phyloP scores from a whole-genome alignment of 2,888 invertebrate species.

The Nemapogon koenigi region DNA sequence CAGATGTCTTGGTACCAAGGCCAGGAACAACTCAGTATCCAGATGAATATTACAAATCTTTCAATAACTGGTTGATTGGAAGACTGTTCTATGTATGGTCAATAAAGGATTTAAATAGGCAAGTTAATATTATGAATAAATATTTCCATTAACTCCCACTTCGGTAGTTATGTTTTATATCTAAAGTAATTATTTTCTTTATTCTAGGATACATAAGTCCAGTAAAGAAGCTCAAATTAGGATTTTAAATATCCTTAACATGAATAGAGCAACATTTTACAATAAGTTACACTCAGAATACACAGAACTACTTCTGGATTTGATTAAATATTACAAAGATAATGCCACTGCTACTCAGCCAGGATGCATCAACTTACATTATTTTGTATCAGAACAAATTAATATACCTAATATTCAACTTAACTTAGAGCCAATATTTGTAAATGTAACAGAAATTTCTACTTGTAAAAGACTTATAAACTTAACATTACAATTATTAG shows the following conservation, averaged over 20 bases:
- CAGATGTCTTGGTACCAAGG: conserved; percentile 59
- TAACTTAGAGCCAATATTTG: conserved; percentile 45
- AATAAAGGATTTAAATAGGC: conserved; percentile 54
- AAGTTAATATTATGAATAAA: no score
- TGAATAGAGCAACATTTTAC: conserved; percentile 57
- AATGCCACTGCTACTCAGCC: conserved; percentile 16
- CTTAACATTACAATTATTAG: conserved; percentile 36
- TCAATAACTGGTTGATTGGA: conserved; percentile 73
- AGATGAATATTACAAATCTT: conserved; percentile 56
- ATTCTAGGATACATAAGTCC: conserved; percentile 53
- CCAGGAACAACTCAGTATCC: conserved; percentile 44
- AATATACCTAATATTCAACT: conserved; percentile 38
- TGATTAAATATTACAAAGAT: conserved; percentile 47
- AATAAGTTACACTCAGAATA: conserved; percentile 55
- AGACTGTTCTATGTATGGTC: conserved; percentile 69
- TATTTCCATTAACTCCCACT: no score
- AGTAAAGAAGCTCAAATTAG: conserved; percentile 64
- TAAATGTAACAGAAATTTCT: conserved; percentile 32
- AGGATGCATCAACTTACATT: conserved; percentile 30
- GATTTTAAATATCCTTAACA: conserved; percentile 57
- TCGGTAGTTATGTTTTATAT: no score
- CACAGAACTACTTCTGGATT: conserved; percentile 35
- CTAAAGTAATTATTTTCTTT: no score
- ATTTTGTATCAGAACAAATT: conserved; percentile 49
- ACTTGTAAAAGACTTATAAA: conserved; percentile 40